Conservation (phyloP, 2,888 invertebrate species). For the Anthoptus insignis region DNA sequence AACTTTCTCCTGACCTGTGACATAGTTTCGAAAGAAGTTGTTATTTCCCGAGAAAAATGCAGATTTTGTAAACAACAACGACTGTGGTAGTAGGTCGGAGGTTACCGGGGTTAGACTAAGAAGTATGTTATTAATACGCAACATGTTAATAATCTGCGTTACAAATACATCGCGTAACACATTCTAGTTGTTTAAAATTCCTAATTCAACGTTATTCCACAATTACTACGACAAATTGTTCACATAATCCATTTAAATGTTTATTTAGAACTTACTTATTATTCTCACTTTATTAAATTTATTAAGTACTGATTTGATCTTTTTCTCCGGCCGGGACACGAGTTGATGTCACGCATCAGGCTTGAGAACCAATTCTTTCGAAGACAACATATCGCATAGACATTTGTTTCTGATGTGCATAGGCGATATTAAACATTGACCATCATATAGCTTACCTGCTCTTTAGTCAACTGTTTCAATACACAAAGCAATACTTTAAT, state of each 20-base stretch:
- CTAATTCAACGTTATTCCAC: slow-evolving; percentile 30
- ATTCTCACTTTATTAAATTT: no score
- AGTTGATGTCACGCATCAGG: no score
- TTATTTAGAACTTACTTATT: no score
- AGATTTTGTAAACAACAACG: slow-evolving; percentile 57
- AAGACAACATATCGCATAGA: no score
- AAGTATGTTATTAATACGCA: slow-evolving; percentile 46
- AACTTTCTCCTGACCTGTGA: slow-evolving; percentile 83
- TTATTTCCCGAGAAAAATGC: slow-evolving; percentile 70
- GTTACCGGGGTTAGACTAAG: slow-evolving; percentile 57
- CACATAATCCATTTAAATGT: background rate
- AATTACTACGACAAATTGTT: background rate
- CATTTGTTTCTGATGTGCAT: no score
- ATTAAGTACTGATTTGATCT: no score
- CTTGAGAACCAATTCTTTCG: no score
- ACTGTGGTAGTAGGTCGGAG: slow-evolving; percentile 65
- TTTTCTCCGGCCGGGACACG: no score
- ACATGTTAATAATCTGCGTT: slow-evolving; percentile 41
- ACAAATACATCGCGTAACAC: slow-evolving; percentile 38
- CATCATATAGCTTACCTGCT: no score
- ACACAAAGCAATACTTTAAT: no score
- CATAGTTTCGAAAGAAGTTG: slow-evolving; percentile 65
- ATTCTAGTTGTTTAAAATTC: slow-evolving; percentile 22
- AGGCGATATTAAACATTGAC: no score
- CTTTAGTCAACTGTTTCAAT: no score